Base-by-base conservation (phyloP, 1,140 invertebrate species). In the Bombyx mori region DNA sequence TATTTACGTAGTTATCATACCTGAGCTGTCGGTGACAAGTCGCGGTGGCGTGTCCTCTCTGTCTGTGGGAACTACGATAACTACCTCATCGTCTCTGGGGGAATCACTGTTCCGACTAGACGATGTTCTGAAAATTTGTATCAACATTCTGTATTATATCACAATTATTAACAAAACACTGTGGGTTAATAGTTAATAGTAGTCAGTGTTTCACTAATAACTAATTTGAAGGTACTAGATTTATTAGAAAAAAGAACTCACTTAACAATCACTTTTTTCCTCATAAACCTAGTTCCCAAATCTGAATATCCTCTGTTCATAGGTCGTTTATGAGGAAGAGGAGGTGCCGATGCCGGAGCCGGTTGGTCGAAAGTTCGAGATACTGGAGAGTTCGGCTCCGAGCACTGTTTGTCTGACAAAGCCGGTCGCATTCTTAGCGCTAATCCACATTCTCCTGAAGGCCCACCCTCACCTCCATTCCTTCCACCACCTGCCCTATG, bases 181-280 rank as follows among this genome's bases (percentile, higher is more conserved):
- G 26, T 35, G 0, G 26, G 26, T 35, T 35, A 35, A 35, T 35
- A 35, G 26, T 35, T 3, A 35, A 35, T 35, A 35, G 4, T 5
- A 35, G 26, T 35, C 26, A 35, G 26, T 35, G 26, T 35, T 35
- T 35, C 12, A 18, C 26, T 35, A 35, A 35, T 35, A 5, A 5
- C 26, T 35, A 35, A 35, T 35, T 35, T 35, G 26, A 35, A 35
- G 26, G 26, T 35, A 5, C 26, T 35, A 35, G 26, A 35, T 35
- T 35, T 35, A 35, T 35, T 35, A 5, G 26, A 2, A 35, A 18
- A n/a, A 49, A 50, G 57, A 44, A 66, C 75, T 75, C 74, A 82
- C 85, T 88, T 93, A 76, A 95, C 90, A 56, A 94, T 95, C 59
- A 96, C 94, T 77, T 93, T 90, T 87, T 96, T 96, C 79, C 94